These are phyloP conservation scores for Prunella strophiata DNA, from an alignment of 2,797 vertebrate species.

Conservation along the genomic window DNA sequence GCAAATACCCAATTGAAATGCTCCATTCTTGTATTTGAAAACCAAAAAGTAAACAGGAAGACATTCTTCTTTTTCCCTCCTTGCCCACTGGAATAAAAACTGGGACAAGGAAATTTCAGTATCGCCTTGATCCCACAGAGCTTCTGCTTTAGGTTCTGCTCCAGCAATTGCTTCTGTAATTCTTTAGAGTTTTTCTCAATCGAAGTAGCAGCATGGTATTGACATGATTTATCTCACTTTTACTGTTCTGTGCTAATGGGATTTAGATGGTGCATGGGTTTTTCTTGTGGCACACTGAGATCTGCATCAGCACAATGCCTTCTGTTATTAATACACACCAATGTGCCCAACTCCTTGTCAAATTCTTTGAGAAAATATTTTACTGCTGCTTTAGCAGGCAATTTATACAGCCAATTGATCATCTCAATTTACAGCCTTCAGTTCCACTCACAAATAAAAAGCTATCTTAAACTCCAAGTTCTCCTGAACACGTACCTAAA, in stretches of 20 bases:
- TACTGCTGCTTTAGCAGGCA: not conserved
- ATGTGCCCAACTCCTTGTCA: not conserved
- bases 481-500: not conserved
- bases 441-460: not conserved
- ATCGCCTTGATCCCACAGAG: not conserved
- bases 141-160: not conserved
- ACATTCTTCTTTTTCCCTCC: not conserved
- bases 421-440: not conserved
- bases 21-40: not conserved
- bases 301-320: not conserved
- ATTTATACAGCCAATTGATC: not conserved
- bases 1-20: not conserved
- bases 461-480: not conserved
- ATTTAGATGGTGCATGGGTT: not conserved
- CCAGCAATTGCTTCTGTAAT: not conserved
- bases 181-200: not conserved
- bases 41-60: not conserved
- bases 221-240: slow-evolving; percentile 14
- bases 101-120: not conserved
- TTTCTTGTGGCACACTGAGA: not conserved
- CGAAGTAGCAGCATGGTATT: not conserved
- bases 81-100: not conserved
- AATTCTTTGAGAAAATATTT: slow-evolving; percentile 19
- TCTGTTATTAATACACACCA: not conserved
- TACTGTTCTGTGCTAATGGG: slow-evolving; percentile 7